These are phyloP conservation scores for Sturnira hondurensis DNA, from an alignment of 2,113 vertebrate genomes.

Conservation along the genomic window DNA sequence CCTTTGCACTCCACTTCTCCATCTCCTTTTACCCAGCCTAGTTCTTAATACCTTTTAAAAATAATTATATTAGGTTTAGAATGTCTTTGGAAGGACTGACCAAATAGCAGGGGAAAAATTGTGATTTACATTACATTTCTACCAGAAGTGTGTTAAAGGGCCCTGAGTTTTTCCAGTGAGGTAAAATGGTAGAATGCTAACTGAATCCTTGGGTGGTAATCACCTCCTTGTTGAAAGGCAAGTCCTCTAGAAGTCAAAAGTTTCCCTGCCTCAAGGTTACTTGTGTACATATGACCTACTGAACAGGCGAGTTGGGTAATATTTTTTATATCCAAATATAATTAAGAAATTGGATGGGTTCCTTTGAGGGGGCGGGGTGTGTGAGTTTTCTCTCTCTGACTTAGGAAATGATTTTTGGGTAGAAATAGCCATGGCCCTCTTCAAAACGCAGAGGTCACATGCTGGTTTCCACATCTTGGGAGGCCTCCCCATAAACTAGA, in stretches of 20 bases:
- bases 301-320: neutral
- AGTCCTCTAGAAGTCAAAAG: neutral
- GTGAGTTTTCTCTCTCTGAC: neutral
- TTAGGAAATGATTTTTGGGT: neutral
- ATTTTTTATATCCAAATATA: constrained; percentile 38
- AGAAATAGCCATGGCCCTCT: neutral
- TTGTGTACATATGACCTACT: constrained; percentile 33
- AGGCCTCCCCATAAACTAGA: neutral
- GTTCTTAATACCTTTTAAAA: neutral
- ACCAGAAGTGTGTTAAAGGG: neutral
- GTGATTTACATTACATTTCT: neutral
- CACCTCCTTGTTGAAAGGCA: neutral
- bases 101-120: neutral
- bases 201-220: neutral
- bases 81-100: constrained; percentile 12
- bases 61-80: neutral
- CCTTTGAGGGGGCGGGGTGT: neutral
- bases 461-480: neutral
- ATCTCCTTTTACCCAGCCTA: neutral
- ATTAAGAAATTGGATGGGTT: constrained; percentile 39
- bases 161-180: neutral
- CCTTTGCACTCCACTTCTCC: neutral
- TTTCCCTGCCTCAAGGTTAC: neutral
- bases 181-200: neutral
- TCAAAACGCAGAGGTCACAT: neutral